phyloP scores from a whole-genome alignment of 2,113 vertebrate species.

The Catharus minimus region DNA sequence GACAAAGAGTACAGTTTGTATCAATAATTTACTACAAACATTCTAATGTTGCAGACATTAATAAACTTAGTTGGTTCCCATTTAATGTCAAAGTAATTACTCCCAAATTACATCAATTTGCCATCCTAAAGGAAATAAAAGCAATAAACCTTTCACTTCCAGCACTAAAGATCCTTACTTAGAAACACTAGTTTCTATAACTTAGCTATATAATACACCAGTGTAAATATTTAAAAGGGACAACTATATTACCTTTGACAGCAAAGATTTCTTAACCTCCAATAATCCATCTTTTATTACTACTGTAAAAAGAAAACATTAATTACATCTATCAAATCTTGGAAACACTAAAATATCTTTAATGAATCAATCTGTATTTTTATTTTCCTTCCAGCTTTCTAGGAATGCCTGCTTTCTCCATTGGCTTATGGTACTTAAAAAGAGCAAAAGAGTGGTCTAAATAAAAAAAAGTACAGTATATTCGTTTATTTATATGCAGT shows the following conservation, averaged over 20 bases:
- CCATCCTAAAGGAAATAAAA: background rate
- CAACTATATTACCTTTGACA: background rate
- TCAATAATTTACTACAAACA: background rate
- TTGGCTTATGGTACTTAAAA: background rate
- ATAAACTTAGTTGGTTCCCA: background rate
- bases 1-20: background rate
- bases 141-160: conserved; percentile 27
- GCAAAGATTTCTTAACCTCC: conserved; percentile 1
- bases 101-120: conserved; percentile 25
- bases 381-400: background rate
- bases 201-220: background rate
- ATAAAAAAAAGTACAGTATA: background rate
- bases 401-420: background rate
- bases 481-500: background rate
- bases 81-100: conserved; percentile 46
- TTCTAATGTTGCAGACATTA: conserved; percentile 16
- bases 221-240: conserved; percentile 18
- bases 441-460: background rate
- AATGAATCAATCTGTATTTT: background rate
- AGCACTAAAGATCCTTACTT: background rate
- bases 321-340: background rate
- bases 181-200: background rate
- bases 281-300: conserved; percentile 4
- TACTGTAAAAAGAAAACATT: background rate
- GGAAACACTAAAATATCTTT: background rate